Evolutionary conservation across 2,113 vertebrate species (phyloP).

Genomic region (Epinephelus moara): DNA sequence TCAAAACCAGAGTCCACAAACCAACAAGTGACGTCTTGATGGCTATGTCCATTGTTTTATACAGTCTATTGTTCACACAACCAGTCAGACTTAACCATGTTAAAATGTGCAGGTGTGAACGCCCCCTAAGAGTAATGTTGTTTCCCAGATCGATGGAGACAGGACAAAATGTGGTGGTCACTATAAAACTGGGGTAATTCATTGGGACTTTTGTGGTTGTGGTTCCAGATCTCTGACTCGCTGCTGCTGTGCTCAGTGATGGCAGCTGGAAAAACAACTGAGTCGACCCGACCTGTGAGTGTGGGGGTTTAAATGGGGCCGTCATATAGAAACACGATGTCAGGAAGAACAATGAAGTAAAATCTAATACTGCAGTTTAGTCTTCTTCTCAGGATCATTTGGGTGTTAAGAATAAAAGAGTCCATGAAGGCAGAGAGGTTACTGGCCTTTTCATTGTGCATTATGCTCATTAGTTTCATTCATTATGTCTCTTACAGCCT

Average conservation of each 20-base stretch:
- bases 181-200: too few relatives aligned
- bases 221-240: not conserved
- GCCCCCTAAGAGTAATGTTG: too few relatives aligned
- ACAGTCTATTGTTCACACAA: too few relatives aligned
- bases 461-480: not conserved
- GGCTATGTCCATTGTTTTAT: too few relatives aligned
- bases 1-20: too few relatives aligned
- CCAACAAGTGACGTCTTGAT: too few relatives aligned
- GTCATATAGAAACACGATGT: not conserved
- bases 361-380: not conserved
- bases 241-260: not conserved
- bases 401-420: not conserved
- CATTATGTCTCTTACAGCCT: not conserved
- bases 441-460: not conserved
- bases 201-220: too few relatives aligned
- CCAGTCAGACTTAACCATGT: too few relatives aligned
- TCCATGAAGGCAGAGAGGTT: not conserved
- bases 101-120: too few relatives aligned
- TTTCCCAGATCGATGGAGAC: too few relatives aligned
- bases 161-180: too few relatives aligned
- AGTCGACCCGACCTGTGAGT: not conserved
- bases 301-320: not conserved
- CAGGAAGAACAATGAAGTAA: not conserved
- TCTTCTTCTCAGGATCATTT: not conserved
- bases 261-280: not conserved